Evolutionary conservation across 2,113 vertebrate species (phyloP).

Genomic region (Ctenodactylus gundi): DNA sequence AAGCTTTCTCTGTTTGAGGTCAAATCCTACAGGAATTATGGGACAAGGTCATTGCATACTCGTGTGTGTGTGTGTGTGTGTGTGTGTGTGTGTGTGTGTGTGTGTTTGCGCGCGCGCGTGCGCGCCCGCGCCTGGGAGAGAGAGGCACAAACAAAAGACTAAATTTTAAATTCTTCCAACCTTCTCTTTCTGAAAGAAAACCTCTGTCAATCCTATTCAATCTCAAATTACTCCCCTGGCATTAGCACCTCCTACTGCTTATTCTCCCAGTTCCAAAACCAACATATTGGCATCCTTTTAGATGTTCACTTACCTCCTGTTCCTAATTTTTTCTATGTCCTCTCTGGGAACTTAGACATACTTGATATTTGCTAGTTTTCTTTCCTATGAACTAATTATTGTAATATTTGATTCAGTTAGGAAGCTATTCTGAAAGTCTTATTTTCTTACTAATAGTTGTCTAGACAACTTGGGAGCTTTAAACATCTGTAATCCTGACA

Average conservation of each 20-base stretch:
- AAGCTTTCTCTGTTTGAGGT: background rate
- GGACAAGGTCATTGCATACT: background rate
- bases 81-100: background rate
- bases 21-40: background rate
- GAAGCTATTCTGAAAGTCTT: constrained; percentile 50
- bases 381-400: background rate
- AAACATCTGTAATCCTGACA: constrained; percentile 38
- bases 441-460: constrained; percentile 23
- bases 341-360: background rate
- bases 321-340: background rate
- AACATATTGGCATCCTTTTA: background rate
- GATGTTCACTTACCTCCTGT: background rate
- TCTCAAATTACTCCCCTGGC: background rate
- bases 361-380: background rate
- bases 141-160: background rate
- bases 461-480: background rate
- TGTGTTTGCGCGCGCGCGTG: background rate
- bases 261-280: background rate
- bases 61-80: too few species aligned
- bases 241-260: background rate
- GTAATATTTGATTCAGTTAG: constrained; percentile 35
- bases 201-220: background rate
- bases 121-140: background rate
- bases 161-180: background rate
- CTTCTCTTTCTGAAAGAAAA: background rate